Evolutionary conservation across 2,797 vertebrate species (phyloP), one percentile per base, ranked within the genome.

Genomic region (Melanotaenia nigrans): DNA sequence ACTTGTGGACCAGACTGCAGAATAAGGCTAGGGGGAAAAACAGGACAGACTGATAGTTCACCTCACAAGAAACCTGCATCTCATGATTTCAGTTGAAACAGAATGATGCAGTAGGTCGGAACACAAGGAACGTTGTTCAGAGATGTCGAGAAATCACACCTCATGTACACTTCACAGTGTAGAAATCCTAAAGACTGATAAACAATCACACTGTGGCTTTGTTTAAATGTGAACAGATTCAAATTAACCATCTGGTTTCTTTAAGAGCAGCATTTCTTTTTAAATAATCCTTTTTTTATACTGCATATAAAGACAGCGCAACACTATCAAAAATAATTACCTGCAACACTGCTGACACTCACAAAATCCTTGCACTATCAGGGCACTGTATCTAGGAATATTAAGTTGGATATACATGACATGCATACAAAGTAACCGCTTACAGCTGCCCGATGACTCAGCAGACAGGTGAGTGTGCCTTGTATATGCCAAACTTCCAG

Each of bases 401-500:
- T 71, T 20, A 77, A 78, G 64, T 7, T 56, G 16, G 30, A 54
- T 1, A 7, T 54, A 65, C 28, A 38, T 54, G 75, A 20, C 40
- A 14, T 18, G 71, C 71, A 82, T 82, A 60, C 60, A 72, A 65
- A 89, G 69, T 4, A 55, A 62, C 25, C 61, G 58, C 55, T 54
- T 20, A 0, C 24, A 42, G 54, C 45, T 55, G 25, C n/a, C 5
- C 42, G 73, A 76, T 85, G 87, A 89, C 75, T 85, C 83, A 82
- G 79, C 79, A 83, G 71, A 72, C 58, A 3, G 14, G 22, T 1
- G 13, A 67, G 60, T 28, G 36, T 1, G 54, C 28, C 32, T n/a
- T 57, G 25, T 61, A 61, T 53, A 47, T 56, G 24, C 64, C 25
- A 24, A 25, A 55, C 68, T 54, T 20, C 20, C 51, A 55, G 53